Conservation (phyloP, 2,888 invertebrate species). For the Orchestes rusci region DNA sequence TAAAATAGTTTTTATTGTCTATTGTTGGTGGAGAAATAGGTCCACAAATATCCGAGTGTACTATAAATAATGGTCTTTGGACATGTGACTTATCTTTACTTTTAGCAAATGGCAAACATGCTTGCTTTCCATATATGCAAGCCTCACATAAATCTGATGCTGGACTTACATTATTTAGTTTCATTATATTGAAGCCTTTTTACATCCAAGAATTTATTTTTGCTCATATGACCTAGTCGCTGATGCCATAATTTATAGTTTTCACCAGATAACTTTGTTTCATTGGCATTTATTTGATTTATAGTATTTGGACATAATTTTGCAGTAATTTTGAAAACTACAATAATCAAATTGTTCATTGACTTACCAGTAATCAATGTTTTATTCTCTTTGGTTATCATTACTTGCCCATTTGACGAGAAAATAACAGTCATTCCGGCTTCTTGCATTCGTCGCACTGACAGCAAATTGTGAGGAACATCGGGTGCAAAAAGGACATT, state of each 20-base stretch:
- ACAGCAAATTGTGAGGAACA: constrained; percentile 31
- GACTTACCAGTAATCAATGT: constrained; percentile 2
- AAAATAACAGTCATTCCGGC: constrained; percentile 20
- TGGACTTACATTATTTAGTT: constrained; percentile 2
- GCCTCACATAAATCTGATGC: constrained; percentile 2
- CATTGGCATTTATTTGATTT: constrained; percentile 3
- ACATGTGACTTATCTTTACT: constrained; percentile 27
- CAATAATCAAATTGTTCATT: constrained; percentile 8
- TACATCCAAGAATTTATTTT: constrained; percentile 4
- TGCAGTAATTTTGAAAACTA: constrained; percentile 7
- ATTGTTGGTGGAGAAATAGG: constrained; percentile 14
- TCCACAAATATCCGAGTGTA: constrained; percentile 21
- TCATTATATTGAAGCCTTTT: neutral
- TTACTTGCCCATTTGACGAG: constrained; percentile 10
- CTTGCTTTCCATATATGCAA: constrained; percentile 10
- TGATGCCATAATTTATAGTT: constrained; percentile 17
- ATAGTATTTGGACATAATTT: no score
- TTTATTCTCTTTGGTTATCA: constrained; percentile 9
- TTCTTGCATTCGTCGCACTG: constrained; percentile 18
- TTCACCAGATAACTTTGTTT: no score
- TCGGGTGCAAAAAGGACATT: constrained; percentile 31
- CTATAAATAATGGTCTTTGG: constrained; percentile 19
- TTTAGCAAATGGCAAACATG: constrained; percentile 19
- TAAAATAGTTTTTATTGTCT: constrained; percentile 15
- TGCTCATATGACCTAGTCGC: constrained; percentile 2